A percentile compares a stretch with the other conserved stretches of the same genome.
These are phyloP conservation scores for Dione juno DNA, from an alignment of 2,888 invertebrate genomes.

Conservation along the genomic window DNA sequence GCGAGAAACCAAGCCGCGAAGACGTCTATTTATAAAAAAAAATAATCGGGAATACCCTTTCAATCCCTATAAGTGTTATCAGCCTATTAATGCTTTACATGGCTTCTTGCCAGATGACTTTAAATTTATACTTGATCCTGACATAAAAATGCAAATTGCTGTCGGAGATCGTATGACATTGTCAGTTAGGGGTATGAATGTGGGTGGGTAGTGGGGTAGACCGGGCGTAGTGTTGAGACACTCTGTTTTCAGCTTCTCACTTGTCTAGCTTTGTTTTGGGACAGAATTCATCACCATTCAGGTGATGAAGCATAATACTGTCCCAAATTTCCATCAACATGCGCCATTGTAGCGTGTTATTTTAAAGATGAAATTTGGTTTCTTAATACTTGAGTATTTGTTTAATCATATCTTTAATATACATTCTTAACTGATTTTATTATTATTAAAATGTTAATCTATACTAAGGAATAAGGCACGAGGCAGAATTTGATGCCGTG, in stretches of 20 bases:
- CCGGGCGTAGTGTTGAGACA: neutral
- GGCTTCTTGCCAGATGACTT: conserved; percentile 40
- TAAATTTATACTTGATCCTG: conserved; percentile 32
- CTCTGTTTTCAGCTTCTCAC: neutral
- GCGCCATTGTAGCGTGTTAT: too few species aligned
- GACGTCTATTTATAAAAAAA: conserved; percentile 11
- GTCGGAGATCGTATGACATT: conserved; percentile 12
- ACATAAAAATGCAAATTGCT: conserved; percentile 21
- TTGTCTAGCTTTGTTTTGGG: neutral
- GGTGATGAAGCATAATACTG: too few species aligned
- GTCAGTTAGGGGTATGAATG: too few species aligned
- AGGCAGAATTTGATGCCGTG: too few species aligned
- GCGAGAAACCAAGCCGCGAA: conserved; percentile 6
- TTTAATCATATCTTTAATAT: too few species aligned
- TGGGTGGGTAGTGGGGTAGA: neutral
- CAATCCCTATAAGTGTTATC: conserved; percentile 43
- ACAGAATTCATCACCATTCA: neutral
- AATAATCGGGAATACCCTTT: conserved; percentile 27
- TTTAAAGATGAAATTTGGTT: too few species aligned
- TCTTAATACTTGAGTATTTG: too few species aligned
- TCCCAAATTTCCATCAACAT: too few species aligned
- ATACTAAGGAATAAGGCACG: too few species aligned
- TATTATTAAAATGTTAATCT: too few species aligned
- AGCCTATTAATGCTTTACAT: conserved; percentile 33
- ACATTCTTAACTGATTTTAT: too few species aligned